These are phyloP conservation scores for Lophotis ruficrista DNA, from an alignment of 2,113 vertebrate genomes.

Conservation along the genomic window DNA sequence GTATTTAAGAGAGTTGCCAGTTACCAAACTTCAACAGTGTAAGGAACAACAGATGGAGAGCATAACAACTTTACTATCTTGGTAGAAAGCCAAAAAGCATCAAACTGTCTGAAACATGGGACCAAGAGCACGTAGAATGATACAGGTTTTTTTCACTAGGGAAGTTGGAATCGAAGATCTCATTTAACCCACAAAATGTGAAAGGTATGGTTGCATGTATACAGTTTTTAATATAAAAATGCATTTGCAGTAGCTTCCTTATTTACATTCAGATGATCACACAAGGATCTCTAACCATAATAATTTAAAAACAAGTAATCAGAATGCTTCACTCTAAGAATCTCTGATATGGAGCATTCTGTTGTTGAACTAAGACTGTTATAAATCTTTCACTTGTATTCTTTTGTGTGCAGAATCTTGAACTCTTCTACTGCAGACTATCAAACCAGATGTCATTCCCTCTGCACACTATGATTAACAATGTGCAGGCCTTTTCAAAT, in stretches of 20 bases:
- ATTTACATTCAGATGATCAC: neutral
- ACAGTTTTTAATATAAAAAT: neutral
- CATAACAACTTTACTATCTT: constrained; percentile 18
- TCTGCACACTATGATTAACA: neutral
- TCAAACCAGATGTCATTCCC: neutral
- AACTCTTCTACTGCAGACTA: neutral
- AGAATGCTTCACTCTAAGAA: neutral
- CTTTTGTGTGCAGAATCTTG: neutral
- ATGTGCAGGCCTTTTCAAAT: neutral
- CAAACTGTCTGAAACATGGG: neutral
- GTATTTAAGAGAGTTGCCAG: constrained; percentile 16
- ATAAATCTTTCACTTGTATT: neutral
- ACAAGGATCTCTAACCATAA: neutral
- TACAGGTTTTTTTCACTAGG: rapidly evolving
- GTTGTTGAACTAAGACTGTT: neutral
- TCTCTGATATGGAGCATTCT: neutral
- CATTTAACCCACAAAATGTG: neutral
- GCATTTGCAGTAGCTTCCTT: neutral
- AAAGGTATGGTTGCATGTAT: rapidly evolving
- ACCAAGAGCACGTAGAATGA: neutral
- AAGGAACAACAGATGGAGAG: constrained; percentile 58
- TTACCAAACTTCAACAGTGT: constrained; percentile 21
- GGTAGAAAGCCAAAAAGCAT: constrained; percentile 44
- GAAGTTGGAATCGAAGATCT: neutral
- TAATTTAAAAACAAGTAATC: neutral